Percentiles rank a stretch among this genome's conserved stretches.
phyloP scores from a whole-genome alignment of 1,140 invertebrate genomes.

The Antheraea pernyi region DNA sequence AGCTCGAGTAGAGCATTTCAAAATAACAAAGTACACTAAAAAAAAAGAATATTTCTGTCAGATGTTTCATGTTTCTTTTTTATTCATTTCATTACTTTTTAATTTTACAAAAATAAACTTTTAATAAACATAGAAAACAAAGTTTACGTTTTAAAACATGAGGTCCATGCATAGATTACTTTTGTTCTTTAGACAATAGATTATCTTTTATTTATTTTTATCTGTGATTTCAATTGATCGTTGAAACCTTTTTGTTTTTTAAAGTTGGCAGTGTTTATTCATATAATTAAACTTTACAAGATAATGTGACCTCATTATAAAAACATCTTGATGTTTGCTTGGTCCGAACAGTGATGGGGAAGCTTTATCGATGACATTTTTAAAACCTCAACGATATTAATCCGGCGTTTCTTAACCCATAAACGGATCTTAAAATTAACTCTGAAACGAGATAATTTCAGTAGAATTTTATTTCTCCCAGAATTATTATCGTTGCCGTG shows the following conservation, averaged over 20 bases:
- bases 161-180: too few species aligned
- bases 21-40: not conserved
- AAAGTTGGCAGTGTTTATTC: constrained; percentile 28
- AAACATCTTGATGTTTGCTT: constrained; percentile 33
- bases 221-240: too few species aligned
- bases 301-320: constrained; percentile 22
- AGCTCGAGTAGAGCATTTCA: constrained; percentile 36
- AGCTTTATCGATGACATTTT: constrained; percentile 33
- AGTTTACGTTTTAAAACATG: too few species aligned
- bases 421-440: not conserved
- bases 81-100: too few species aligned
- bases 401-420: not conserved
- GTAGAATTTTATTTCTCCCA: too few species aligned
- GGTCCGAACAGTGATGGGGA: constrained; percentile 42
- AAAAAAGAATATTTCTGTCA: not conserved
- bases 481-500: too few species aligned
- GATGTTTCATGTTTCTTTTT: not conserved
- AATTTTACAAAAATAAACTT: too few species aligned
- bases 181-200: too few species aligned
- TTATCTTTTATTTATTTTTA: too few species aligned
- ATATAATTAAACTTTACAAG: constrained; percentile 44
- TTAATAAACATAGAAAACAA: too few species aligned
- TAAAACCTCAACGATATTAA: constrained; percentile 16
- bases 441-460: not conserved
- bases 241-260: not conserved